These are phyloP conservation scores for Acomys russatus DNA, from an alignment of 2,797 vertebrate species.

Conservation along the genomic window DNA sequence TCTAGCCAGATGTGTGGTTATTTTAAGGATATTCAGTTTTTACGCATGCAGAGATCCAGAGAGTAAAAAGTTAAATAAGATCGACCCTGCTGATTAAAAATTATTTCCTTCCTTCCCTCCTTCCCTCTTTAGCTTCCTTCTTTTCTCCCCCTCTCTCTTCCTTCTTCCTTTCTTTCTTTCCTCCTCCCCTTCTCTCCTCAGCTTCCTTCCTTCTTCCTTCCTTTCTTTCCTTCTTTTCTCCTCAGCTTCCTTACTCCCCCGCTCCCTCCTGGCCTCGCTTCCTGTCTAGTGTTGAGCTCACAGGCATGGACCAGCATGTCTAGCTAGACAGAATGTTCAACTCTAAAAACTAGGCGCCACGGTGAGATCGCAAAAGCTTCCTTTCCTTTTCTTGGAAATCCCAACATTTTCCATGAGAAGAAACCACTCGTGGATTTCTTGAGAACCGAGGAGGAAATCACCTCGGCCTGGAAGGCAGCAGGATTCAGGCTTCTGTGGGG, in stretches of 20 bases:
- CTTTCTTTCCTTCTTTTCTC: not conserved
- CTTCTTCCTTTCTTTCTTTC: no score
- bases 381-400: conserved; percentile 89
- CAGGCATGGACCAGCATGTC: not conserved
- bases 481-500: conserved; percentile 78
- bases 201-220: not conserved
- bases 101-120: not conserved
- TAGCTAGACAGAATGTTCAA: conserved; percentile 83
- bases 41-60: not conserved
- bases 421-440: conserved; percentile 84
- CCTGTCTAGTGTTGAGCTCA: not conserved
- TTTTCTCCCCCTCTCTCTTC: not conserved
- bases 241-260: not conserved
- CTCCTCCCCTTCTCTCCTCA: not conserved
- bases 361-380: conserved; percentile 85
- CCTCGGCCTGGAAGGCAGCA: conserved; percentile 73
- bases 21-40: conserved; percentile 26
- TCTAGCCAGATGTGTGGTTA: not conserved
- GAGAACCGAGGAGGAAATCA: conserved; percentile 82
- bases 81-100: conserved; percentile 74
- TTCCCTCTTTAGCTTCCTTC: not conserved
- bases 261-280: not conserved
- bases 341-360: conserved; percentile 84
- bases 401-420: conserved; percentile 84
- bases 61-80: not conserved